A percentile compares a stretch with the other conserved stretches of the same genome.
Conservation (phyloP, 2,888 invertebrate genomes). For the Busseola fusca region DNA sequence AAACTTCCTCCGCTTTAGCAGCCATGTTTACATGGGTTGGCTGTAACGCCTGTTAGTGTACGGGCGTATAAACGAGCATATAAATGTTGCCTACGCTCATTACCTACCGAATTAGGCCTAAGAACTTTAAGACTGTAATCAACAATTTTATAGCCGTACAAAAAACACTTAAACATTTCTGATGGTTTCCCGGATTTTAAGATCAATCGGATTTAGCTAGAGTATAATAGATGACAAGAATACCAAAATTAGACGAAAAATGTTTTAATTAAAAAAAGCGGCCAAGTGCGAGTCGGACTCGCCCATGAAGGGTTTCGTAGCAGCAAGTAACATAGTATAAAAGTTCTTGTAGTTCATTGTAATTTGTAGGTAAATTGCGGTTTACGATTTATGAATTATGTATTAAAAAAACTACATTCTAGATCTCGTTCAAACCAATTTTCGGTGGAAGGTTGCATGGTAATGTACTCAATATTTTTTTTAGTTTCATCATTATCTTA, state of each 20-base stretch:
- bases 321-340: too few relatives aligned
- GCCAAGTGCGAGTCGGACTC: too few relatives aligned
- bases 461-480: too few relatives aligned
- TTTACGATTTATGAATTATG: too few relatives aligned
- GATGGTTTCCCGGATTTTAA: background rate
- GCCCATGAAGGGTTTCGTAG: too few relatives aligned
- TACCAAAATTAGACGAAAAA: background rate
- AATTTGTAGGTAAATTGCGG: too few relatives aligned
- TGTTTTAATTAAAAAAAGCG: background rate
- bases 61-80: slow-evolving; percentile 15
- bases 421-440: too few relatives aligned
- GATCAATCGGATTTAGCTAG: background rate
- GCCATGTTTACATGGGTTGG: slow-evolving; percentile 32
- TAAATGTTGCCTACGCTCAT: slow-evolving; percentile 22
- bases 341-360: too few relatives aligned
- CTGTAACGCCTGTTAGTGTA: slow-evolving; percentile 17
- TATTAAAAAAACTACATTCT: too few relatives aligned
- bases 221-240: background rate
- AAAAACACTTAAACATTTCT: background rate
- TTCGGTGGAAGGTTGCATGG: too few relatives aligned
- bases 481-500: too few relatives aligned
- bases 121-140: slow-evolving; percentile 3
- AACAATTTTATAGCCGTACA: background rate
- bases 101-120: slow-evolving; percentile 3
- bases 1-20: slow-evolving; percentile 24